Conservation (phyloP, 2,888 invertebrate species). For the Spisula subtruncata region DNA sequence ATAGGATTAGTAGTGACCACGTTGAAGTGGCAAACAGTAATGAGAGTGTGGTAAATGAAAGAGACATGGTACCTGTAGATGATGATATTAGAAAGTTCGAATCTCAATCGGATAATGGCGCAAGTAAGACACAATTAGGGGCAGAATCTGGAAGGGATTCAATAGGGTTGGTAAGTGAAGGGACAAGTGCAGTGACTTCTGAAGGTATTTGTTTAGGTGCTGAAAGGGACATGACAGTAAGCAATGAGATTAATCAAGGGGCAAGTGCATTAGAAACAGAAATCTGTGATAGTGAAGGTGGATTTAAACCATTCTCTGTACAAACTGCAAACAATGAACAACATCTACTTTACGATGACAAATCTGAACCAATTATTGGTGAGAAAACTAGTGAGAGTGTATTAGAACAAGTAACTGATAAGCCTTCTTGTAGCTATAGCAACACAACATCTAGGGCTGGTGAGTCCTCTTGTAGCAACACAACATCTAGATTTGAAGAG, state of each 20-base stretch:
- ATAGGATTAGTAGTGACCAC: neutral
- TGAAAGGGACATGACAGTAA: neutral
- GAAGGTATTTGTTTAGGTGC: neutral
- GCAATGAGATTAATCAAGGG: slow-evolving; percentile 8
- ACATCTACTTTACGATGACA: slow-evolving; percentile 19
- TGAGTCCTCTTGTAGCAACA: slow-evolving; percentile 27
- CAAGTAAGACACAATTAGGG: neutral
- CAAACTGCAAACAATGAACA: slow-evolving; percentile 36
- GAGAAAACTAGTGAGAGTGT: neutral
- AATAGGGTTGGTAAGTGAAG: neutral
- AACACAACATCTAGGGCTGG: neutral
- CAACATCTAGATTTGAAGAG: neutral
- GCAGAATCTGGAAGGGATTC: neutral
- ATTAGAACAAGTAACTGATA: neutral
- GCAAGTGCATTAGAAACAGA: slow-evolving; percentile 40
- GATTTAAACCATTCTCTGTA: slow-evolving; percentile 44
- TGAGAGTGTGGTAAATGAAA: neutral
- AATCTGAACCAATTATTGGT: neutral
- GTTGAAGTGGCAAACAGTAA: slow-evolving; percentile 3
- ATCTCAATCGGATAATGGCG: neutral
- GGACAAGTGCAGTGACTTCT: neutral
- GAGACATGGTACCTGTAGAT: neutral
- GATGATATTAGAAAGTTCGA: neutral
- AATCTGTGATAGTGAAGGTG: slow-evolving; percentile 31
- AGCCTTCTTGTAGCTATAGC: slow-evolving; percentile 29